Percentiles rank a stretch among this genome's conserved stretches.
These are phyloP conservation scores for Drosophila meridionalis DNA, from an alignment of 2,888 invertebrate genomes.

Conservation along the genomic window DNA sequence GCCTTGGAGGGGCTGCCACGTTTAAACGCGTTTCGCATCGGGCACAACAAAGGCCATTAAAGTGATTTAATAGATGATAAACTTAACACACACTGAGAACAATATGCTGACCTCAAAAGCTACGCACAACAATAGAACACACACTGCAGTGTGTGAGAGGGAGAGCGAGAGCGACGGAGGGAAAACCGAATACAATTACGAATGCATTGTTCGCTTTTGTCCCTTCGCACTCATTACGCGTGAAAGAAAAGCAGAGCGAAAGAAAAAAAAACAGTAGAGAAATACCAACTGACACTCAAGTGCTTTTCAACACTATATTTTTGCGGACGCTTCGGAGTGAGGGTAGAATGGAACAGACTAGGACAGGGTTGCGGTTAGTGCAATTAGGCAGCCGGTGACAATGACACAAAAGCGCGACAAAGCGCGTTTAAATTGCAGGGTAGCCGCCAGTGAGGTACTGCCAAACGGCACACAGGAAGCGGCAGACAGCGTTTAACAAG, in stretches of 20 bases:
- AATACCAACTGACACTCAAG: constrained; percentile 65
- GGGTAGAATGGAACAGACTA: constrained; percentile 4
- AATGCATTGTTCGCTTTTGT: constrained; percentile 70
- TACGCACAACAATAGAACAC: constrained; percentile 60
- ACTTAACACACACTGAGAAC: constrained; percentile 60
- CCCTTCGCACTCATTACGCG: constrained; percentile 57
- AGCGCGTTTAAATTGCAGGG: constrained; percentile 59
- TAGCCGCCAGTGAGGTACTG: constrained; percentile 13
- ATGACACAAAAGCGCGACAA: constrained; percentile 78
- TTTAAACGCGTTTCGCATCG: constrained; percentile 22
- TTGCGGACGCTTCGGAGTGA: neutral
- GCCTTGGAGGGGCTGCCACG: neutral
- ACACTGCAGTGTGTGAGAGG: constrained; percentile 19
- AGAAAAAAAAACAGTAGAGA: constrained; percentile 6
- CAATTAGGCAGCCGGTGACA: constrained; percentile 78
- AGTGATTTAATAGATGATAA: constrained; percentile 77
- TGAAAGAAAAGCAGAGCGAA: constrained; percentile 27
- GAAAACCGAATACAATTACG: constrained; percentile 72
- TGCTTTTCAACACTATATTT: constrained; percentile 64
- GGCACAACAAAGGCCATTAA: constrained; percentile 62
- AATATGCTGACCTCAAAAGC: constrained; percentile 57
- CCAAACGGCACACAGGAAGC: constrained; percentile 49
- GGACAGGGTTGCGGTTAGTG: constrained; percentile 62
- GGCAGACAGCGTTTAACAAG: constrained; percentile 62
- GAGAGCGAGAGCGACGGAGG: constrained; percentile 14